Percentiles rank a stretch among this genome's conserved stretches.
phyloP scores from a whole-genome alignment of 2,797 vertebrate species.

The Chiloscyllium punctatum region DNA sequence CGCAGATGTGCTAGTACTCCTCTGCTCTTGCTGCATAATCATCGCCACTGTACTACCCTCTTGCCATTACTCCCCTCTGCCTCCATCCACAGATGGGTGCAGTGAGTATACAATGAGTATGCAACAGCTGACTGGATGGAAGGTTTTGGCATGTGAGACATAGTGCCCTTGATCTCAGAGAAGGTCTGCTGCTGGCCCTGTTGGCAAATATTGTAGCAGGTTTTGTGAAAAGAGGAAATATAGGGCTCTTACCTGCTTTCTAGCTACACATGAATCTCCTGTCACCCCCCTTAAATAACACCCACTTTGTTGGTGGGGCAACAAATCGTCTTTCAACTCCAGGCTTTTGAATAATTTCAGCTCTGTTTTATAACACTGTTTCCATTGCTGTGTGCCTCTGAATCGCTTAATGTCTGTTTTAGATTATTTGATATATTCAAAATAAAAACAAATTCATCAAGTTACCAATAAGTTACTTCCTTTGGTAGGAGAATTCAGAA shows the following conservation, averaged over 20 bases:
- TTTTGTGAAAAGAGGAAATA: no score
- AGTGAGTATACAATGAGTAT: no score
- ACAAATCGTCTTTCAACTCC: not conserved
- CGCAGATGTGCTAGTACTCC: not conserved
- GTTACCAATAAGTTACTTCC: not conserved
- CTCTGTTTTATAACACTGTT: not conserved
- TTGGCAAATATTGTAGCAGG: no score
- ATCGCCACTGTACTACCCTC: no score
- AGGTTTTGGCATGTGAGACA: no score
- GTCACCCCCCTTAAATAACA: no score
- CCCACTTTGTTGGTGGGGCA: not conserved
- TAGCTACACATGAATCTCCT: no score
- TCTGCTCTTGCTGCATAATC: not conserved
- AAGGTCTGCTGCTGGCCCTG: no score
- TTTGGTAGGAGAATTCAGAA: not conserved
- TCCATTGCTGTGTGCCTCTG: not conserved
- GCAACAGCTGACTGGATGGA: no score
- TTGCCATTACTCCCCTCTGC: not conserved
- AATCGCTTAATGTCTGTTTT: no score
- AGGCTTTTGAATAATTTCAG: not conserved
- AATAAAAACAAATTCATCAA: not conserved
- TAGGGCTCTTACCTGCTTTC: no score
- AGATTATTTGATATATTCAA: not conserved
- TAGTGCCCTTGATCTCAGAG: no score
- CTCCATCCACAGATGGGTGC: not conserved